Percentiles rank a stretch among this genome's conserved stretches.
These are phyloP conservation scores for Anabas testudineus DNA, from an alignment of 2,797 vertebrate species.

Conservation along the genomic window DNA sequence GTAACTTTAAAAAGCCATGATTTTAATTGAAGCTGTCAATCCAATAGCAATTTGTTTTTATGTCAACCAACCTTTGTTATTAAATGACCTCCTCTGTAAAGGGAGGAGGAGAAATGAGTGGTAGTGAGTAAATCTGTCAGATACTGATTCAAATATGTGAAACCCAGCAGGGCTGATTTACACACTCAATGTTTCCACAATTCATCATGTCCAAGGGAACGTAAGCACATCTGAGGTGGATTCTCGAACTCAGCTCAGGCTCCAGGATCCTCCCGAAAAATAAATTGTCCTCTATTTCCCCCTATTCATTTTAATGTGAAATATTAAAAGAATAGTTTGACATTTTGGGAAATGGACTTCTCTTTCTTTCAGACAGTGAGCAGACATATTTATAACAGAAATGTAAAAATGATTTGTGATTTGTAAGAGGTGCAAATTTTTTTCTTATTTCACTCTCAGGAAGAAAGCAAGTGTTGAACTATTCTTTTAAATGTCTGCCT, in stretches of 20 bases:
- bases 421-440: not conserved
- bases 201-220: not conserved
- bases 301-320: no score
- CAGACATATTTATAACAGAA: not conserved
- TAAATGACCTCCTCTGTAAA: not conserved
- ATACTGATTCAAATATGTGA: slow-evolving; percentile 20
- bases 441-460: not conserved
- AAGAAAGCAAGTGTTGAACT: not conserved
- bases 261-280: not conserved
- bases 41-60: not conserved
- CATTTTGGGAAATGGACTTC: not conserved
- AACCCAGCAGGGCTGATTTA: slow-evolving; percentile 22
- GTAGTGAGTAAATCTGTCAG: slow-evolving; percentile 6
- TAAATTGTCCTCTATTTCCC: no score
- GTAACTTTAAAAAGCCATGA: not conserved
- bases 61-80: not conserved
- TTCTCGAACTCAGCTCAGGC: slow-evolving; percentile 11
- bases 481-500: not conserved
- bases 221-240: slow-evolving; percentile 14
- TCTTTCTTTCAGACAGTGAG: not conserved
- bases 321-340: no score
- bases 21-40: not conserved
- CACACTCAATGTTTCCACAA: not conserved
- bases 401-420: not conserved
- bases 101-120: not conserved